These are phyloP conservation scores for Laspeyria flexula DNA, from an alignment of 2,888 invertebrate species.

Conservation along the genomic window DNA sequence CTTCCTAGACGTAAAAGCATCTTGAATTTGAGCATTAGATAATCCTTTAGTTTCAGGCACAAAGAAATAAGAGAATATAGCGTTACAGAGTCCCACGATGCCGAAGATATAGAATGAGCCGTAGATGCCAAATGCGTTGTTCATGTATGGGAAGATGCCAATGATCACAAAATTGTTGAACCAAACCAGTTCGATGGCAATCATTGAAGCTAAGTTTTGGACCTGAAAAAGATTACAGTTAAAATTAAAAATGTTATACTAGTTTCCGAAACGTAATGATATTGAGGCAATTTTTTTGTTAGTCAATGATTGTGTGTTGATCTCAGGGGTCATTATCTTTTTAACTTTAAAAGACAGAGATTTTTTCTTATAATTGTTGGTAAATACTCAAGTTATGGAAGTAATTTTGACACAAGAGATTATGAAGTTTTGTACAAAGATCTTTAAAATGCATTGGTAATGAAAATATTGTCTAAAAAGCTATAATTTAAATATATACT, in stretches of 20 bases:
- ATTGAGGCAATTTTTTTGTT: too few relatives aligned
- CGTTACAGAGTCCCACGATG: constrained; percentile 52
- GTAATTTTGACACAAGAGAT: too few relatives aligned
- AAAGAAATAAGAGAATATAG: constrained; percentile 56
- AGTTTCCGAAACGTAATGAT: too few relatives aligned
- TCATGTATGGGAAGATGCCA: constrained; percentile 70
- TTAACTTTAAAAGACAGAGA: too few relatives aligned
- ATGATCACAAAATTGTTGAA: constrained; percentile 73
- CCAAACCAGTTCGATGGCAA: constrained; percentile 75
- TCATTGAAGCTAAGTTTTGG: constrained; percentile 70
- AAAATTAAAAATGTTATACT: background rate
- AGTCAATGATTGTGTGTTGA: too few relatives aligned
- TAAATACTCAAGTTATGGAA: too few relatives aligned
- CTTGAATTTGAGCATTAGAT: constrained; percentile 71
- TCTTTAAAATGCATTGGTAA: too few relatives aligned
- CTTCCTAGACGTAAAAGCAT: constrained; percentile 38
- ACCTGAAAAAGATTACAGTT: constrained; percentile 57
- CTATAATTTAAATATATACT: too few relatives aligned
- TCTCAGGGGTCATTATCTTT: too few relatives aligned
- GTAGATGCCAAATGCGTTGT: constrained; percentile 58
- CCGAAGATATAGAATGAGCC: constrained; percentile 75
- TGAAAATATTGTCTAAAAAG: too few relatives aligned
- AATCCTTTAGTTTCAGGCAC: constrained; percentile 83
- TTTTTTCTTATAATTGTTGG: too few relatives aligned
- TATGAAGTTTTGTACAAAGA: too few relatives aligned